phyloP scores from a whole-genome alignment of 2,113 vertebrate species.

The Phasianus colchicus region DNA sequence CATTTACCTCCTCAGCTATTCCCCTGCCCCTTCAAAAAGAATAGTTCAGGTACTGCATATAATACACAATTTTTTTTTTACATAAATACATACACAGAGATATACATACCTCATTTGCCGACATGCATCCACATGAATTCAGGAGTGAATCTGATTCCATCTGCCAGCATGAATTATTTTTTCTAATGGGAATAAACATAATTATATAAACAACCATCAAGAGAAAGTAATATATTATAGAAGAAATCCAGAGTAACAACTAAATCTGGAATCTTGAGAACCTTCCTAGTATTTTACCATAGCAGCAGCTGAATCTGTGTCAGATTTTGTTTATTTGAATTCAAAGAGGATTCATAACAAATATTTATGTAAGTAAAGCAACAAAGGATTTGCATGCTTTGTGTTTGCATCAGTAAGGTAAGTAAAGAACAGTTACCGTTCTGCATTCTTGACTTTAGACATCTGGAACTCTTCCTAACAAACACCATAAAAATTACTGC shows the following conservation, averaged over 20 bases:
- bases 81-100: neutral
- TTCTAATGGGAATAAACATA: conserved; percentile 1
- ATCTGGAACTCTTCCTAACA: neutral
- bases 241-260: neutral
- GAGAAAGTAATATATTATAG: neutral
- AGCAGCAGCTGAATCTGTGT: neutral
- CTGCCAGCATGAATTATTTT: conserved; percentile 55
- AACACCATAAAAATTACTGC: neutral
- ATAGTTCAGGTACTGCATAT: neutral
- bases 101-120: neutral
- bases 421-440: neutral
- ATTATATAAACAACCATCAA: neutral
- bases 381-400: neutral
- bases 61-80: neutral
- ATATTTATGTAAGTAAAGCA: neutral
- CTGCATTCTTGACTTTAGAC: neutral
- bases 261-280: neutral
- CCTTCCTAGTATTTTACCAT: neutral
- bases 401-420: neutral
- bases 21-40: neutral
- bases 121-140: conserved; percentile 37
- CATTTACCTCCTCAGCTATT: neutral
- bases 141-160: fast-evolving
- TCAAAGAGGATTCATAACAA: neutral
- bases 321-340: neutral